These are phyloP conservation scores for Macrotus californicus DNA, from an alignment of 2,113 vertebrate genomes.

Conservation along the genomic window DNA sequence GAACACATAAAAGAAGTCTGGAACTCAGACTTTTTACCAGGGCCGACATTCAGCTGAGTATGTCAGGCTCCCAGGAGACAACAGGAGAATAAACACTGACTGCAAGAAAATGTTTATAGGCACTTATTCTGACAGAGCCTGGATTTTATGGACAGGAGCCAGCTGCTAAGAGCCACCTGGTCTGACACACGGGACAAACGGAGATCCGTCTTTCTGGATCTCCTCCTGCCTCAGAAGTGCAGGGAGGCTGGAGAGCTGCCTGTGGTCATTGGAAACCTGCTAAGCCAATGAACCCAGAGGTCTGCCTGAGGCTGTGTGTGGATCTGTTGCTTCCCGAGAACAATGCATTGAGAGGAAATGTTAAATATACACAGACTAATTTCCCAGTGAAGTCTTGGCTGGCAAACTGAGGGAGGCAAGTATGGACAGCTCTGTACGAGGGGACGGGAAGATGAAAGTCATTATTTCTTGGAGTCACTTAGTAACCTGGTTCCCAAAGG, in stretches of 20 bases:
- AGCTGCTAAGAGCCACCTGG: neutral
- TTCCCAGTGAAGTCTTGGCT: neutral
- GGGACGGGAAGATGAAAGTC: neutral
- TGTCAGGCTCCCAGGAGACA: neutral
- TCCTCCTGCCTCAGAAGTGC: neutral
- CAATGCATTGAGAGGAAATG: conserved; percentile 10
- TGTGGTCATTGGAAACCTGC: conserved; percentile 24
- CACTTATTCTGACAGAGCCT: neutral
- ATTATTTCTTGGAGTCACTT: neutral
- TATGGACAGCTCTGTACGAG: neutral
- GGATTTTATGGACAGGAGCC: neutral
- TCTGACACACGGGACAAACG: neutral
- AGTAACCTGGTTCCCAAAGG: neutral
- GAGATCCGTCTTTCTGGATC: neutral
- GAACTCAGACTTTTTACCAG: neutral
- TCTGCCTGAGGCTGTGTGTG: neutral
- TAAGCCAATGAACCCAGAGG: conserved; percentile 4
- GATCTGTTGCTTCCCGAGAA: conserved; percentile 10
- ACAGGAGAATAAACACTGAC: neutral
- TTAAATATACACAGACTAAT: neutral
- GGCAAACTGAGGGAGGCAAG: conserved; percentile 18
- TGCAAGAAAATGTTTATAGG: neutral
- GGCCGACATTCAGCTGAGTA: neutral
- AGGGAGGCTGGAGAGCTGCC: neutral
- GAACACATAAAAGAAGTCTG: neutral